phyloP scores from a whole-genome alignment of 2,113 vertebrate genomes.

The Oncorhynchus kisutch region DNA sequence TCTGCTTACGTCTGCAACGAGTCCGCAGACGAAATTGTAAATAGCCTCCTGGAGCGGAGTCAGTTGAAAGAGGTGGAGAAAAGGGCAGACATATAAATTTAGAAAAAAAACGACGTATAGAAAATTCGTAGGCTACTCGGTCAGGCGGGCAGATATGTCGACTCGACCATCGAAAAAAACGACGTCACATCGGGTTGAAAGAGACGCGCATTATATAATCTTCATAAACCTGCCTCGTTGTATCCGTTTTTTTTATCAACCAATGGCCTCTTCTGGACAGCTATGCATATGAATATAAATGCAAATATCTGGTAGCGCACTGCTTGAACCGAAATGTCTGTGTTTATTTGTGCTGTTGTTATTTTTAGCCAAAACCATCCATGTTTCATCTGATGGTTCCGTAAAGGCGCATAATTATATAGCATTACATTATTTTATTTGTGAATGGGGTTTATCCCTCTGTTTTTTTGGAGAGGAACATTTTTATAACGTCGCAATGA shows the following conservation, averaged over 20 bases:
- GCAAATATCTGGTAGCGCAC: slow-evolving; percentile 57
- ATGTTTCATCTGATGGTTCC: slow-evolving; percentile 39
- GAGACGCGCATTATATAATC: slow-evolving; percentile 46
- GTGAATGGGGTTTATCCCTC: slow-evolving; percentile 12
- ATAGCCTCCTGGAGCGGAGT: slow-evolving; percentile 19
- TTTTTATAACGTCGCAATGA: slow-evolving; percentile 70
- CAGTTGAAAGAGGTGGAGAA: slow-evolving; percentile 18
- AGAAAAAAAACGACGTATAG: slow-evolving; percentile 18
- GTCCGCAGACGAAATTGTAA: slow-evolving; percentile 17
- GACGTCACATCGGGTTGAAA: slow-evolving; percentile 27
- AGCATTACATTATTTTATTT: slow-evolving; percentile 26
- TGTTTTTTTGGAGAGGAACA: slow-evolving; percentile 37
- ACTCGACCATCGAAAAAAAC: slow-evolving; percentile 29
- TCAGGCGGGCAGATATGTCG: background rate
- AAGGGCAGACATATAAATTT: slow-evolving; percentile 24
- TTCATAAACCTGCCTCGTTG: slow-evolving; percentile 20
- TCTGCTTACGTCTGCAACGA: slow-evolving; percentile 38
- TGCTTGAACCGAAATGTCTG: slow-evolving; percentile 53
- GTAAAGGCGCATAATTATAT: slow-evolving; percentile 5
- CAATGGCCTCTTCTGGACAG: slow-evolving; percentile 46
- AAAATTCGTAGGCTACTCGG: slow-evolving; percentile 20
- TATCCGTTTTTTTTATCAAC: slow-evolving; percentile 29
- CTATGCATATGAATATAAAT: slow-evolving; percentile 67
- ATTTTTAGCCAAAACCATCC: background rate
- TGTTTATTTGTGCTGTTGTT: slow-evolving; percentile 52